Conservation (phyloP, 2,113 vertebrate species). For the Tragelaphus scriptus region DNA sequence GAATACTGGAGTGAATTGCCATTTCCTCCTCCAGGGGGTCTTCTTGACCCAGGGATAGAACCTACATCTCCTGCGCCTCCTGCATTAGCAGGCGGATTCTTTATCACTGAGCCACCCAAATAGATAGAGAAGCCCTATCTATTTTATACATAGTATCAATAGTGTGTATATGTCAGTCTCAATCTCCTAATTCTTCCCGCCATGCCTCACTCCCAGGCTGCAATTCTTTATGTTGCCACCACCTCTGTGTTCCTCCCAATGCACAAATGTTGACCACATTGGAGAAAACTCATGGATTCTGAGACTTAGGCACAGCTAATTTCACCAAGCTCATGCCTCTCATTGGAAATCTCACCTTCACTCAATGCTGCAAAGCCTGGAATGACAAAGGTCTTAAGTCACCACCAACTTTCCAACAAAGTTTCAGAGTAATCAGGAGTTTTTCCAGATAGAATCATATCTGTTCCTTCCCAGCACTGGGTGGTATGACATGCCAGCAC, state of each 20-base stretch:
- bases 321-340: rapidly evolving
- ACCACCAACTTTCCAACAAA: not conserved
- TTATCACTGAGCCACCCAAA: not conserved
- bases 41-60: not conserved
- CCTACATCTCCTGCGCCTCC: not conserved
- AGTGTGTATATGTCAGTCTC: not conserved
- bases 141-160: not conserved
- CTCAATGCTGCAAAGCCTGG: not conserved
- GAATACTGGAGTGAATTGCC: not conserved
- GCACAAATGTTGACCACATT: not conserved
- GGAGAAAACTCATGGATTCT: not conserved
- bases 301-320: not conserved
- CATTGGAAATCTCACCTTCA: not conserved
- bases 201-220: rapidly evolving
- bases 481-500: rapidly evolving
- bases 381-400: not conserved
- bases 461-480: rapidly evolving
- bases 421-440: not conserved
- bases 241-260: rapidly evolving
- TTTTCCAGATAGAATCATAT: rapidly evolving
- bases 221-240: rapidly evolving
- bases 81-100: not conserved
- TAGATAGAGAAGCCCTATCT: not conserved
- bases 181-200: not conserved
- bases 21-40: not conserved